These are phyloP conservation scores for Melieria omissa DNA, from an alignment of 2,888 invertebrate species.

Conservation along the genomic window DNA sequence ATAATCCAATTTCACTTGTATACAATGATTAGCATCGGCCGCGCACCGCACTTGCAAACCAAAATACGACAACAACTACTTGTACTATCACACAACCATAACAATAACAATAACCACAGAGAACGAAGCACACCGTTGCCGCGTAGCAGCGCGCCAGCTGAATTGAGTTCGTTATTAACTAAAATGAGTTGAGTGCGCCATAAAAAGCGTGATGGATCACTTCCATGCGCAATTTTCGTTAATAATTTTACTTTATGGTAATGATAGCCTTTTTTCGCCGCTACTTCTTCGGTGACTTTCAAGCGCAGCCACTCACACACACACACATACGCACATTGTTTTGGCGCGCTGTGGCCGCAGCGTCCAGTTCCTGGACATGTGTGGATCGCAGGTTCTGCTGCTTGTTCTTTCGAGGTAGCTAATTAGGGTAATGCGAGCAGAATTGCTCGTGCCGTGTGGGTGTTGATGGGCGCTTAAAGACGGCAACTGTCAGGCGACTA, in stretches of 20 bases:
- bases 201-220: conserved; percentile 56
- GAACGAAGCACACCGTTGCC: too few species aligned
- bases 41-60: too few species aligned
- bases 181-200: conserved; percentile 6
- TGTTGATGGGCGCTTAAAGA: too few species aligned
- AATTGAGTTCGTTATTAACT: conserved; percentile 41
- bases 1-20: conserved; percentile 40
- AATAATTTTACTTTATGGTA: conserved; percentile 48
- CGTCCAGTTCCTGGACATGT: too few species aligned
- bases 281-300: not conserved
- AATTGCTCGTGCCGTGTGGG: too few species aligned
- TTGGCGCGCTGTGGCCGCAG: too few species aligned
- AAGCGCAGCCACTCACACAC: not conserved
- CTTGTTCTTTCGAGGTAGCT: too few species aligned
- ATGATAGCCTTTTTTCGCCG: too few species aligned
- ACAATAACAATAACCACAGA: too few species aligned
- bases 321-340: not conserved
- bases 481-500: too few species aligned
- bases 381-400: too few species aligned
- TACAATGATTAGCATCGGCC: not conserved
- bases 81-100: not conserved
- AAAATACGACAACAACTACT: not conserved
- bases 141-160: not conserved
- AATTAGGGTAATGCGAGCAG: too few species aligned
- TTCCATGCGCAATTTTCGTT: conserved; percentile 61